Conservation (phyloP, 2,888 invertebrate genomes). For the Sinotaia quadrata region DNA sequence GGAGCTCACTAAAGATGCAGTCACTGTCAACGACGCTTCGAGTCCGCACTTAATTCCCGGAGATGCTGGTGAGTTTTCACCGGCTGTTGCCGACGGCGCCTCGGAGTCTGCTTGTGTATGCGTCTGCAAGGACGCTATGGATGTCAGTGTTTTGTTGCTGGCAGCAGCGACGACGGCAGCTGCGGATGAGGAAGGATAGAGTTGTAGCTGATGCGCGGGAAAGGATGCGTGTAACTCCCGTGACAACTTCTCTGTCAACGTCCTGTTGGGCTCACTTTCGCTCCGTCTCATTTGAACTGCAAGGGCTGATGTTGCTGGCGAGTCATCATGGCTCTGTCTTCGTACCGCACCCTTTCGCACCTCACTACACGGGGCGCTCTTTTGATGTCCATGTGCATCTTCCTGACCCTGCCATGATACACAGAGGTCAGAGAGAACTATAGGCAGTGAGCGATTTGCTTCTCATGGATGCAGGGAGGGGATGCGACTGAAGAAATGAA, state of each 20-base stretch:
- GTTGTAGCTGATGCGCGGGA: neutral
- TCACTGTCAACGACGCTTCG: conserved; percentile 6
- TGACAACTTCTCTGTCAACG: neutral
- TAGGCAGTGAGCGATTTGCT: neutral
- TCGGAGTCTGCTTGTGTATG: no score
- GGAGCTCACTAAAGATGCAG: neutral
- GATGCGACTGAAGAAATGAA: no score
- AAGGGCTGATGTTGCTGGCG: neutral
- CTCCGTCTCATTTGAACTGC: neutral
- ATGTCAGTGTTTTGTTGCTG: neutral
- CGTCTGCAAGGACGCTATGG: no score
- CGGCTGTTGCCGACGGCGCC: no score
- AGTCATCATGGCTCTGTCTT: neutral
- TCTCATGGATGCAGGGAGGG: no score
- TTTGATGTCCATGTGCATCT: conserved; percentile 7
- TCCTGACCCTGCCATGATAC: conserved; percentile 11
- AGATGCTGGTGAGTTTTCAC: no score
- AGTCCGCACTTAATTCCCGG: no score
- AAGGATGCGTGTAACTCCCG: neutral
- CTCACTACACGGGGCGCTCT: neutral
- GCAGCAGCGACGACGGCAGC: neutral
- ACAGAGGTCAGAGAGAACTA: conserved; percentile 6
- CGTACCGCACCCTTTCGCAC: neutral
- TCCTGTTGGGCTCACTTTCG: conserved; percentile 17
- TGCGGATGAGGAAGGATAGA: neutral